These are phyloP conservation scores for Eonycteris spelaea DNA, from an alignment of 2,113 vertebrate genomes.

Conservation along the genomic window DNA sequence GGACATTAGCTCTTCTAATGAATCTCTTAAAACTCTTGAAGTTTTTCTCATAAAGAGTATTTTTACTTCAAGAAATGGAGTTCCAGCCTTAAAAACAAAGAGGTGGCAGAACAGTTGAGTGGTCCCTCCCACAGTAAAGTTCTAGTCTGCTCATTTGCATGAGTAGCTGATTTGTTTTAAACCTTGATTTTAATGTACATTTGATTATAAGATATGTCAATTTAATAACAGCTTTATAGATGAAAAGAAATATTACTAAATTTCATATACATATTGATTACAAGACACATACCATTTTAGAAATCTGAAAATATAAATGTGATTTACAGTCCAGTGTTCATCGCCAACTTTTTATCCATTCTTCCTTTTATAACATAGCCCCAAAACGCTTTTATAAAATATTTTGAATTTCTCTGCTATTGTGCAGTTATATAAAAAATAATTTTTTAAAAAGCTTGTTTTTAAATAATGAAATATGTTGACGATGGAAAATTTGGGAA, in stretches of 20 bases:
- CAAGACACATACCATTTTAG: not conserved
- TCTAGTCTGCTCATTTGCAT: not conserved
- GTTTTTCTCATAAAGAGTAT: conserved; percentile 12
- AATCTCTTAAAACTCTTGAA: not conserved
- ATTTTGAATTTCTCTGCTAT: not conserved
- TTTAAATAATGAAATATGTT: not conserved
- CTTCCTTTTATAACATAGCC: not conserved
- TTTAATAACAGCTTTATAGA: not conserved
- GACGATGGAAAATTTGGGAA: not conserved
- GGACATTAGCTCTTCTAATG: not conserved
- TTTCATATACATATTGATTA: not conserved
- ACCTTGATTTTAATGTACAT: not conserved
- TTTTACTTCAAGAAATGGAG: conserved; percentile 22
- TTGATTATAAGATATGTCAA: not conserved
- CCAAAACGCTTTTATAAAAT: conserved; percentile 14
- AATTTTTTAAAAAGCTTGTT: not conserved
- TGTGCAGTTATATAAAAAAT: not conserved
- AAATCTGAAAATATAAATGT: conserved; percentile 33
- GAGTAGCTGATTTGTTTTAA: not conserved
- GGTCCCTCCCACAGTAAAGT: not conserved
- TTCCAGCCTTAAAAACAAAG: conserved; percentile 15
- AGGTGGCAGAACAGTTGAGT: not conserved
- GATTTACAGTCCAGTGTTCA: conserved; percentile 11
- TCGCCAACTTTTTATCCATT: not conserved
- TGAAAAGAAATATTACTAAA: not conserved